phyloP scores from a whole-genome alignment of 1,140 invertebrate genomes.

The Zaprionus lachaisei region DNA sequence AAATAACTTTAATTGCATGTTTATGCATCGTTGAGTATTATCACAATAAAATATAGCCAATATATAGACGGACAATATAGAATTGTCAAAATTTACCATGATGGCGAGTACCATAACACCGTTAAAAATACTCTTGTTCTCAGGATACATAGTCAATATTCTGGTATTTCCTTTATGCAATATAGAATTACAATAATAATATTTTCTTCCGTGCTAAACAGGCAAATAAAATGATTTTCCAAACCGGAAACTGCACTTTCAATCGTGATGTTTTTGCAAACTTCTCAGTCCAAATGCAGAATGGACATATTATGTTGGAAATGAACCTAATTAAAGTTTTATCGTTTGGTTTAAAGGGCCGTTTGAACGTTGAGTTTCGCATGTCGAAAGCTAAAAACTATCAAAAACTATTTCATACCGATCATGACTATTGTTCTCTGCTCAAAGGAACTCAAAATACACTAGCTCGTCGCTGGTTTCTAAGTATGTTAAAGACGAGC shows the following conservation, averaged over 20 bases:
- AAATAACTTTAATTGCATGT: background rate
- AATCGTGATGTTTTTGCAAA: background rate
- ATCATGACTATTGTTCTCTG: conserved; percentile 12
- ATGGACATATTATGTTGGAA: background rate
- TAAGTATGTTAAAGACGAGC: conserved; percentile 1
- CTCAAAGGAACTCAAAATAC: background rate
- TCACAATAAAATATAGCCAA: background rate
- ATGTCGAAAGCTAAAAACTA: background rate
- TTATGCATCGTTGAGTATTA: background rate
- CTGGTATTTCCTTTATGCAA: background rate
- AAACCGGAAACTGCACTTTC: background rate
- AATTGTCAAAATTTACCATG: background rate
- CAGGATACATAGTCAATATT: background rate
- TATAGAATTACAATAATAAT: background rate
- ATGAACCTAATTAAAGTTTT: background rate
- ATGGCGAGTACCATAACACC: background rate
- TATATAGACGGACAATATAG: too few species aligned
- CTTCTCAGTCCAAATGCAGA: background rate
- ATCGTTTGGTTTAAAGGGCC: background rate
- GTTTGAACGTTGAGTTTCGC: background rate
- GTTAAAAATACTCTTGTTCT: background rate
- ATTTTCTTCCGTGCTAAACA: background rate
- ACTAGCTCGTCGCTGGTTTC: background rate
- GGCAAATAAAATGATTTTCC: conserved; percentile 1
- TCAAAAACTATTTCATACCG: background rate